A percentile compares a stretch with the other conserved stretches of the same genome.
Evolutionary conservation across 2,113 vertebrate species (phyloP).

Genomic region (Urocitellus parryii): DNA sequence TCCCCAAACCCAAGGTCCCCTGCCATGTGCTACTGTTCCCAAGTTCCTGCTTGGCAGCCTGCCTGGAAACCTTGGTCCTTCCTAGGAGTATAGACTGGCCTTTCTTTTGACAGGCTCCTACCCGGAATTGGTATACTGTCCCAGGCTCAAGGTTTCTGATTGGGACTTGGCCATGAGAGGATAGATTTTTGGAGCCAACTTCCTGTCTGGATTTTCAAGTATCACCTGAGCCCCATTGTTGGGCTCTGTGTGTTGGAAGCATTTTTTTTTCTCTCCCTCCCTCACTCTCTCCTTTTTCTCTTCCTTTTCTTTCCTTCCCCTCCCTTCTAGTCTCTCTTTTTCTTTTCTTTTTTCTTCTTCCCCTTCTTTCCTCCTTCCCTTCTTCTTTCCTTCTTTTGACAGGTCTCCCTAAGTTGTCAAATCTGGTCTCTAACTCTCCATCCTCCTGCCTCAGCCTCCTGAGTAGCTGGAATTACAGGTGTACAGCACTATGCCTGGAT

Average conservation of each 20-base stretch:
- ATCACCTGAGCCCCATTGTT: background rate
- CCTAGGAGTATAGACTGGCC: background rate
- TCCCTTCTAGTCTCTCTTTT: background rate
- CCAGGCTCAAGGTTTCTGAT: background rate
- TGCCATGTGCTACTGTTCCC: background rate
- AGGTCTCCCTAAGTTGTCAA: background rate
- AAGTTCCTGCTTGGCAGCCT: background rate
- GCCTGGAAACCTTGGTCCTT: background rate
- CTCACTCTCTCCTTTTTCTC: background rate
- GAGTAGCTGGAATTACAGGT: background rate
- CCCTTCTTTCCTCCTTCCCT: background rate
- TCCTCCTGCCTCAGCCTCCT: background rate
- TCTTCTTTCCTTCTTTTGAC: background rate
- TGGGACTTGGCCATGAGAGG: background rate
- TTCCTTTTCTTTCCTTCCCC: no score
- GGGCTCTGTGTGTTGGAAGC: background rate
- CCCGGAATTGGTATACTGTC: background rate
- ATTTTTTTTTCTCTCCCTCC: background rate
- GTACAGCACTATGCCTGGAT: background rate
- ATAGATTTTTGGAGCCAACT: background rate
- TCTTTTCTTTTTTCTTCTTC: background rate
- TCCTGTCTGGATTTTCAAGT: constrained; percentile 56
- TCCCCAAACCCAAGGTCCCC: background rate
- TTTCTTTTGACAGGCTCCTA: constrained; percentile 4
- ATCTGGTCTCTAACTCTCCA: background rate